Conservation (phyloP, 2,888 invertebrate species). For the Scrobipalpa atriplicella region DNA sequence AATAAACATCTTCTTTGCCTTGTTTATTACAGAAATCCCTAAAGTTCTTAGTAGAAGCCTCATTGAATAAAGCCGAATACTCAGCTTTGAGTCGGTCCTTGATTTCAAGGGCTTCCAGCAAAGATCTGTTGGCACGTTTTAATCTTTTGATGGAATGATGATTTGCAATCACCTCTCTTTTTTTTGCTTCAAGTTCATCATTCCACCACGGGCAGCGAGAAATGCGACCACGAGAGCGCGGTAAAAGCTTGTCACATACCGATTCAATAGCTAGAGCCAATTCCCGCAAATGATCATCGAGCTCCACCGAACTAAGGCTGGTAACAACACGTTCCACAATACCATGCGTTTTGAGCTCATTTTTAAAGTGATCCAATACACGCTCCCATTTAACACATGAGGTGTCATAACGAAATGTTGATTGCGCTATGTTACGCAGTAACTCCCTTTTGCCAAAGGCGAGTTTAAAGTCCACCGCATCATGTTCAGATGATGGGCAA, state of each 20-base stretch:
- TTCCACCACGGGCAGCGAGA: constrained; percentile 32
- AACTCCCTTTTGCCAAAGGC: background rate
- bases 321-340: background rate
- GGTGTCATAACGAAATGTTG: constrained; percentile 33
- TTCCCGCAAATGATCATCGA: background rate
- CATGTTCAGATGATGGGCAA: constrained; percentile 11
- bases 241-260: constrained; percentile 5
- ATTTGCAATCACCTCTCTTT: constrained; percentile 12
- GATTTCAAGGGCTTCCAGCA: background rate
- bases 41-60: constrained; percentile 33
- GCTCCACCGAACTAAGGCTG: background rate
- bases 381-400: constrained; percentile 10
- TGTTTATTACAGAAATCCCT: constrained; percentile 38
- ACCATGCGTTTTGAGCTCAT: background rate
- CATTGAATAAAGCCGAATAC: constrained; percentile 28
- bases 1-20: constrained; percentile 38
- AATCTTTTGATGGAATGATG: constrained; percentile 15
- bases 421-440: background rate
- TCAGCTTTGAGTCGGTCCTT: constrained; percentile 3
- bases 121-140: background rate
- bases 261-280: background rate
- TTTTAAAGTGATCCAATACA: background rate
- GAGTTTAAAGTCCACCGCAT: background rate
- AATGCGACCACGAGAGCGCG: background rate
- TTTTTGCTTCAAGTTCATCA: constrained; percentile 25